A percentile compares a stretch with the other conserved stretches of the same genome.
Evolutionary conservation across 2,888 invertebrate genomes (phyloP).

Genomic region (Subacronicta megacephala): DNA sequence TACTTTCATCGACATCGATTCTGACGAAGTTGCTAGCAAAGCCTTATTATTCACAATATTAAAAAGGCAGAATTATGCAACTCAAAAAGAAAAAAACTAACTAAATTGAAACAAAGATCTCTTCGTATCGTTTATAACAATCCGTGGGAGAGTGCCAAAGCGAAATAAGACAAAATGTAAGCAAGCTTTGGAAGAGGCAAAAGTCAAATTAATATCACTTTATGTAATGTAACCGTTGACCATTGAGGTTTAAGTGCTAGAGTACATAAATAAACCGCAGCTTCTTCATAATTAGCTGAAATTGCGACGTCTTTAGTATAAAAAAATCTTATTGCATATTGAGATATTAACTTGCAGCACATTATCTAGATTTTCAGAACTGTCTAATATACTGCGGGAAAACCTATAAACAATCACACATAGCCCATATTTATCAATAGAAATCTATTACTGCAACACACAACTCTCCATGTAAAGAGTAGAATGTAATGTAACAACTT

Average conservation of each 20-base stretch:
- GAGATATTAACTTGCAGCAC: constrained; percentile 31
- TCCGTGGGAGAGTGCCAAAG: constrained; percentile 14
- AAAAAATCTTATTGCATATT: constrained; percentile 9
- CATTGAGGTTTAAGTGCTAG: background rate
- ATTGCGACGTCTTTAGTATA: too few relatives aligned
- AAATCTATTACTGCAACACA: too few relatives aligned
- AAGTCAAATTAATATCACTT: constrained; percentile 45
- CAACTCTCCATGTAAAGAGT: too few relatives aligned
- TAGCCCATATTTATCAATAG: too few relatives aligned
- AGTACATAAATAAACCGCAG: background rate
- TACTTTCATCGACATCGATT: constrained; percentile 16
- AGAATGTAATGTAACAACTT: too few relatives aligned
- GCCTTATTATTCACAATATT: constrained; percentile 12
- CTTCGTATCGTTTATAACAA: constrained; percentile 31
- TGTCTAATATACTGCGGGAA: too few relatives aligned
- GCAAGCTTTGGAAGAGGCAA: constrained; percentile 34
- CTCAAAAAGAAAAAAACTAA: constrained; percentile 24
- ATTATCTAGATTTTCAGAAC: too few relatives aligned
- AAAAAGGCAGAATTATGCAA: constrained; percentile 9
- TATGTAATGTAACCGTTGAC: constrained; percentile 28
- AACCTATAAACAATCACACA: too few relatives aligned
- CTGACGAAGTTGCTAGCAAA: constrained; percentile 5
- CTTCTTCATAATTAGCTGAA: too few relatives aligned
- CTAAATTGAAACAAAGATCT: constrained; percentile 37
- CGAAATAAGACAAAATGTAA: constrained; percentile 36